Evolutionary conservation across 2,888 invertebrate species (phyloP).

Genomic region (Ypsolopha scabrella): DNA sequence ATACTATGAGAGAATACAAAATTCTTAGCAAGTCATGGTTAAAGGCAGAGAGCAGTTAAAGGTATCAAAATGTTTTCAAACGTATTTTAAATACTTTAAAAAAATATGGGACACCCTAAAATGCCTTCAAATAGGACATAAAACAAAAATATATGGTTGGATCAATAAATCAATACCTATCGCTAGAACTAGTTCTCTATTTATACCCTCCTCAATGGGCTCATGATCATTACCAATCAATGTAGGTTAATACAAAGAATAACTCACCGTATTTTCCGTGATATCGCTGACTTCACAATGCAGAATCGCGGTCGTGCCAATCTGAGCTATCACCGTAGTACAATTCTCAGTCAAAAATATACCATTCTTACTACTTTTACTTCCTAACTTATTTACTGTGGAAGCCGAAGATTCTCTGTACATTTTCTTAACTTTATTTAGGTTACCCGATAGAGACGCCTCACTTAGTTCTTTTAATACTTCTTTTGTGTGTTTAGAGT

Average conservation of each 20-base stretch:
- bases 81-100: no score
- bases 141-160: no score
- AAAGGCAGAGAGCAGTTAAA: no score
- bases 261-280: slow-evolving; percentile 73
- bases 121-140: no score
- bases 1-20: no score
- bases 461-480: slow-evolving; percentile 40
- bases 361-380: slow-evolving; percentile 44
- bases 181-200: no score
- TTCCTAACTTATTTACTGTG: slow-evolving; percentile 52
- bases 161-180: no score
- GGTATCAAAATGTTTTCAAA: no score
- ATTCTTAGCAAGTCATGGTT: no score
- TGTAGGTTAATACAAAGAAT: not conserved
- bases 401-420: slow-evolving; percentile 58
- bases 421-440: slow-evolving; percentile 62
- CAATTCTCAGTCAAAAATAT: slow-evolving; percentile 73
- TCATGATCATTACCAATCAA: no score
- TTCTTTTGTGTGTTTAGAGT: slow-evolving; percentile 45
- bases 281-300: slow-evolving; percentile 75
- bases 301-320: slow-evolving; percentile 71
- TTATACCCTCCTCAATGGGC: no score
- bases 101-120: no score
- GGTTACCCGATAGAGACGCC: slow-evolving; percentile 35
- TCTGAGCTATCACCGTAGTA: slow-evolving; percentile 74